Evolutionary conservation across 2,113 vertebrate species (phyloP).

Genomic region (Hystrix brachyura): DNA sequence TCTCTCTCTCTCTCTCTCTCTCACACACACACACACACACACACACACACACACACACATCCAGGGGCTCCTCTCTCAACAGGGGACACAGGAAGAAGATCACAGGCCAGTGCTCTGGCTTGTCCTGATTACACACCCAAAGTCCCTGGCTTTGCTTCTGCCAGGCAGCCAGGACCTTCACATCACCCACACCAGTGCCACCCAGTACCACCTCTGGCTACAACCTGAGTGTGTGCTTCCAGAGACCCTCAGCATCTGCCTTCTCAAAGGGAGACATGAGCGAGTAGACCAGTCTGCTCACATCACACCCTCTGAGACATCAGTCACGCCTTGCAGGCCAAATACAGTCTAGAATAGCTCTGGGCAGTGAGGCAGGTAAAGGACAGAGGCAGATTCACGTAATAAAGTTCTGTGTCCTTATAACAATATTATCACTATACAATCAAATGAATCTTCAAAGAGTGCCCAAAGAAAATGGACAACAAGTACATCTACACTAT

Average conservation of each 20-base stretch:
- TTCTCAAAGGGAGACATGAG: not conserved
- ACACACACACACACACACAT: not conserved
- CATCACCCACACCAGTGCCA: not conserved
- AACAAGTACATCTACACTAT: slow-evolving; percentile 87
- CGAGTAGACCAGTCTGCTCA: not conserved
- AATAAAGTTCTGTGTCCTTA: slow-evolving; percentile 87
- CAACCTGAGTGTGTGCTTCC: not conserved
- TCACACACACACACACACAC: not conserved
- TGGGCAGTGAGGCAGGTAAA: slow-evolving; percentile 81
- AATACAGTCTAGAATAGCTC: slow-evolving; percentile 45
- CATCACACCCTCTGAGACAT: not conserved
- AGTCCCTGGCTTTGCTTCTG: not conserved
- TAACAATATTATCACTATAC: slow-evolving; percentile 87
- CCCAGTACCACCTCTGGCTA: not conserved
- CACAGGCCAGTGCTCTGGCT: not conserved
- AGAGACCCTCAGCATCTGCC: not conserved
- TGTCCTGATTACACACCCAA: not conserved
- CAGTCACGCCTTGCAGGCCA: slow-evolving; percentile 16
- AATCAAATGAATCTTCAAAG: slow-evolving; percentile 89
- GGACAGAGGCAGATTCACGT: slow-evolving; percentile 77
- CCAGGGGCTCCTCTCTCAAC: not conserved
- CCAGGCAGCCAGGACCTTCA: not conserved
- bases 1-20: no score
- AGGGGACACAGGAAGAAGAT: not conserved
- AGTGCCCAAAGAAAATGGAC: slow-evolving; percentile 85